Conservation (phyloP, 1,140 invertebrate genomes). For the Spodoptera frugiperda region DNA sequence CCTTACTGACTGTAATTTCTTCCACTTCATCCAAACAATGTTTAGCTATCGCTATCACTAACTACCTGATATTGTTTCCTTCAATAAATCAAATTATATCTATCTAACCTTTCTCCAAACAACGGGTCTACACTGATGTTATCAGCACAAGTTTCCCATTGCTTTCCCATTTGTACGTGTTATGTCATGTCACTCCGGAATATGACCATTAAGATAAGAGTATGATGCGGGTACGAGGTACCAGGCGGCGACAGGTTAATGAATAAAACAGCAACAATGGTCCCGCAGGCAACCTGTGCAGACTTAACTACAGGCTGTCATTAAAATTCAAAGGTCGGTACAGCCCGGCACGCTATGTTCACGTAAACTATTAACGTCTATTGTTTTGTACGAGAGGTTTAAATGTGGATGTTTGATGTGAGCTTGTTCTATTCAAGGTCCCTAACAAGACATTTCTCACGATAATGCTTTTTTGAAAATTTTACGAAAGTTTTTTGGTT, state of each 20-base stretch:
- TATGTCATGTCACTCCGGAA: background rate
- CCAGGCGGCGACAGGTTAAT: conserved; percentile 35
- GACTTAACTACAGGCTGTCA: conserved; percentile 45
- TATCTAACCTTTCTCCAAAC: too few relatives aligned
- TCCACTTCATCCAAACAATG: too few relatives aligned
- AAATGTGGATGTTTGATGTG: background rate
- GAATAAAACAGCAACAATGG: conserved; percentile 34
- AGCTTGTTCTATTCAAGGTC: conserved; percentile 8
- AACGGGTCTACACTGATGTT: too few relatives aligned
- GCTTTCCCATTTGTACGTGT: too few relatives aligned
- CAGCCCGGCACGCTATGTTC: conserved; percentile 59
- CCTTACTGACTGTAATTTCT: too few relatives aligned
- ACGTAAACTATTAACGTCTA: conserved; percentile 46
- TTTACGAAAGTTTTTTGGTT: background rate
- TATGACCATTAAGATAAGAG: conserved; percentile 34
- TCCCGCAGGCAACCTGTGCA: conserved; percentile 32
- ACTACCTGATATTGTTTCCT: too few relatives aligned
- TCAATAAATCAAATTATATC: too few relatives aligned
- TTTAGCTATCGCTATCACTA: too few relatives aligned
- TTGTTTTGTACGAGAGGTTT: conserved; percentile 26
- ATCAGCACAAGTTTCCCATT: too few relatives aligned
- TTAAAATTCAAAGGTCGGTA: conserved; percentile 72
- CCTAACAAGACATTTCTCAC: background rate
- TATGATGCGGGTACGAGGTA: conserved; percentile 18
- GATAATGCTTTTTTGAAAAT: background rate